Evolutionary conservation across 2,888 invertebrate species (phyloP).

Genomic region (Spisula solida): DNA sequence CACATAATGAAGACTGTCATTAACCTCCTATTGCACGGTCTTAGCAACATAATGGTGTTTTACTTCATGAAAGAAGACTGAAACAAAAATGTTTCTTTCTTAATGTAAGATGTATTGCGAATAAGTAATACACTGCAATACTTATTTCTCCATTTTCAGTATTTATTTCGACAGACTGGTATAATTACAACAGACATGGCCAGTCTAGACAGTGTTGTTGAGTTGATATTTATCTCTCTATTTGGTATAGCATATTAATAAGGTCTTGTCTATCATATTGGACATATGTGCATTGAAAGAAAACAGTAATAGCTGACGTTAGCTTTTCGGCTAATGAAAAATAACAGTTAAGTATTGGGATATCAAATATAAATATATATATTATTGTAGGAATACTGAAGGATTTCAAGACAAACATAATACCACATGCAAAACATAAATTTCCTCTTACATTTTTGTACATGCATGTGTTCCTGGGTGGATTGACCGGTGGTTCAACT

Average conservation of each 20-base stretch:
- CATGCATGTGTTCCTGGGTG: too few species aligned
- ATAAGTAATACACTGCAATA: background rate
- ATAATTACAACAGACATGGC: background rate
- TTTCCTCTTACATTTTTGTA: too few species aligned
- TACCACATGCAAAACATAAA: too few species aligned
- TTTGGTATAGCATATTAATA: background rate
- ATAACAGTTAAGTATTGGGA: background rate
- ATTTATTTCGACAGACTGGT: background rate
- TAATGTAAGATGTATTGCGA: background rate
- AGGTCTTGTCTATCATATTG: background rate
- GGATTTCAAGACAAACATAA: too few species aligned
- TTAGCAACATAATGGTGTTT: background rate
- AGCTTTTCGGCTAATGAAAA: background rate
- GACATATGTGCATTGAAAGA: background rate
- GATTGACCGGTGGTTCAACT: too few species aligned
- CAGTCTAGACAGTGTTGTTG: constrained; percentile 13
- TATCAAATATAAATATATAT: too few species aligned
- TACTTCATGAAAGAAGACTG: background rate
- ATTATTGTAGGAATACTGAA: too few species aligned
- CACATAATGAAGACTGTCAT: background rate
- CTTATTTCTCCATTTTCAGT: background rate
- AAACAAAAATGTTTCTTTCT: background rate
- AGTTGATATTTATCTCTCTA: background rate
- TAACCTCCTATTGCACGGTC: background rate
- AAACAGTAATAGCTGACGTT: background rate